These are phyloP conservation scores for Pandemis heparana DNA, from an alignment of 2,888 invertebrate genomes.

Conservation along the genomic window DNA sequence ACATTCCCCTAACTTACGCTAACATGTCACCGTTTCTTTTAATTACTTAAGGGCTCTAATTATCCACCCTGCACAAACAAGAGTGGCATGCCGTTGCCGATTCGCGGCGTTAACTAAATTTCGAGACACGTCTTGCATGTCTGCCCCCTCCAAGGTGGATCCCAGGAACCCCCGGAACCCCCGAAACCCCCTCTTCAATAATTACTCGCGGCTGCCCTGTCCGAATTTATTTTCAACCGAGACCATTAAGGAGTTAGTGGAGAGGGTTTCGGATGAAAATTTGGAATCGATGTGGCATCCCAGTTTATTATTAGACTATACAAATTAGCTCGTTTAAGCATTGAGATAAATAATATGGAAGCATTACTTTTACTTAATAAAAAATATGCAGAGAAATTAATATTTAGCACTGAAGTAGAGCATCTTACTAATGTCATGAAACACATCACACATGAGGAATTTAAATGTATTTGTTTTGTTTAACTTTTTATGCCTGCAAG, in stretches of 20 bases:
- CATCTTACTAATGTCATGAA: too few relatives aligned
- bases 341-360: too few relatives aligned
- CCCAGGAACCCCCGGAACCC: constrained; percentile 9
- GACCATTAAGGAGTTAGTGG: constrained; percentile 23
- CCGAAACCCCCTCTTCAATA: constrained; percentile 35
- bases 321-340: not conserved
- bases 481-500: too few relatives aligned
- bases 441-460: too few relatives aligned
- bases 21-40: not conserved
- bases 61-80: constrained; percentile 6
- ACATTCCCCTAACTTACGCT: not conserved
- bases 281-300: constrained; percentile 15
- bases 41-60: not conserved
- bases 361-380: too few relatives aligned
- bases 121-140: constrained; percentile 33
- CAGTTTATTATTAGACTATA: not conserved
- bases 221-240: constrained; percentile 43
- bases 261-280: constrained; percentile 26
- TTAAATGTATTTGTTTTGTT: too few relatives aligned
- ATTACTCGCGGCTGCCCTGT: constrained; percentile 37
- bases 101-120: constrained; percentile 29
- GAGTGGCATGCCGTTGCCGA: not conserved
- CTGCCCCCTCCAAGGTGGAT: constrained; percentile 1
- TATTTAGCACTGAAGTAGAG: too few relatives aligned
- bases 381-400: too few relatives aligned